These are phyloP conservation scores for Acyrthosiphon pisum DNA, from an alignment of 1,140 invertebrate genomes.

Conservation along the genomic window DNA sequence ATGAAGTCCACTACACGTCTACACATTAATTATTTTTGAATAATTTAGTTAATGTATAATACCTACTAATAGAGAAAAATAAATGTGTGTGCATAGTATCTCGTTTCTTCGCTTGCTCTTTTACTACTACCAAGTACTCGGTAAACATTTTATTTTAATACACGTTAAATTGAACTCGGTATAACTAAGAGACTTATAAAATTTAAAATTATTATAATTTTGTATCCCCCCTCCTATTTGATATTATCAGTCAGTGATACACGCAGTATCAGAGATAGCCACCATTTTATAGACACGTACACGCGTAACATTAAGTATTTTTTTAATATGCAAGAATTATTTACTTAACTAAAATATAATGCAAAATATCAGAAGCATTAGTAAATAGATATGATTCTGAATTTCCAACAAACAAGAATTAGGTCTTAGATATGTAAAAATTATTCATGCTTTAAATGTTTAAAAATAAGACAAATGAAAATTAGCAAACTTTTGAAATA, in stretches of 20 bases:
- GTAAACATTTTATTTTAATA: neutral
- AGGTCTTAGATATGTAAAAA: neutral
- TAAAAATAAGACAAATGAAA: neutral
- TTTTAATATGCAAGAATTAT: neutral
- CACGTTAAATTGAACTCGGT: neutral
- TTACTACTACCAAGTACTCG: neutral
- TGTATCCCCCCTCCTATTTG: neutral
- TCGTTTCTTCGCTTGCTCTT: neutral
- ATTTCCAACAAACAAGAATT: neutral
- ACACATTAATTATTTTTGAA: no score
- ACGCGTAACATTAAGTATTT: neutral
- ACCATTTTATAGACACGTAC: neutral
- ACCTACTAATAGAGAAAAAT: neutral
- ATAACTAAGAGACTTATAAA: neutral
- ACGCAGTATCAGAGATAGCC: neutral
- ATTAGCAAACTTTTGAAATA: neutral
- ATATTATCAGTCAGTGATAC: neutral
- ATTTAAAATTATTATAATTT: neutral
- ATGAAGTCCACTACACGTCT: neutral
- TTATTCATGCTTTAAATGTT: neutral
- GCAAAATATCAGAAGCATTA: neutral
- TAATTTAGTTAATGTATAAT: neutral
- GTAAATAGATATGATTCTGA: neutral
- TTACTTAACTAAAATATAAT: neutral
- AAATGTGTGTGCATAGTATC: neutral